These are phyloP conservation scores for Catharus bicknelli DNA, from an alignment of 2,113 vertebrate genomes.

Conservation along the genomic window DNA sequence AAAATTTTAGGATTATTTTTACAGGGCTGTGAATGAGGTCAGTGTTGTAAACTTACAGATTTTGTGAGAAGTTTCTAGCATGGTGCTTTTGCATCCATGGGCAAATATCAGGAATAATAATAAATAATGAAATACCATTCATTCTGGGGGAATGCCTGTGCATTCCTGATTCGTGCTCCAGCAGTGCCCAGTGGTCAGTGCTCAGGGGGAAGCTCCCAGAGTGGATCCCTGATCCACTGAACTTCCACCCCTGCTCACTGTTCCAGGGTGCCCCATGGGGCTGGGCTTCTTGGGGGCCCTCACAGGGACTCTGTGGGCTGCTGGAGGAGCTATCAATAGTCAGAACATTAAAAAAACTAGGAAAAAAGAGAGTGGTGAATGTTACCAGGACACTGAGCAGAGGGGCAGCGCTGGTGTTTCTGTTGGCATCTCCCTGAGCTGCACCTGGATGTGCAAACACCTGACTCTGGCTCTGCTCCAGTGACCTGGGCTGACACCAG, in stretches of 20 bases:
- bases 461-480: not conserved
- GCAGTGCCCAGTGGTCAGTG: not conserved
- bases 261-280: not conserved
- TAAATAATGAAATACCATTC: not conserved
- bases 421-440: not conserved
- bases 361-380: not conserved
- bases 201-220: rapidly evolving
- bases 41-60: not conserved
- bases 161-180: not conserved
- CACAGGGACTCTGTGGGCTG: not conserved
- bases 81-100: not conserved
- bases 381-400: not conserved
- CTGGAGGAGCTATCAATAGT: not conserved
- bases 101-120: not conserved
- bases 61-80: not conserved
- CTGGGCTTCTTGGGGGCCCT: not conserved
- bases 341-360: not conserved
- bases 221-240: not conserved
- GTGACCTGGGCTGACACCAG: not conserved
- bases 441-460: not conserved
- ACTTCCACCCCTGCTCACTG: not conserved
- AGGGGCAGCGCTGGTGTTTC: not conserved
- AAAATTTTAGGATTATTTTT: not conserved
- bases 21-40: not conserved
- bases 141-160: not conserved